A percentile compares a stretch with the other conserved stretches of the same genome.
Conservation (phyloP, 1,140 invertebrate genomes). For the Sminthurides bifidus region DNA sequence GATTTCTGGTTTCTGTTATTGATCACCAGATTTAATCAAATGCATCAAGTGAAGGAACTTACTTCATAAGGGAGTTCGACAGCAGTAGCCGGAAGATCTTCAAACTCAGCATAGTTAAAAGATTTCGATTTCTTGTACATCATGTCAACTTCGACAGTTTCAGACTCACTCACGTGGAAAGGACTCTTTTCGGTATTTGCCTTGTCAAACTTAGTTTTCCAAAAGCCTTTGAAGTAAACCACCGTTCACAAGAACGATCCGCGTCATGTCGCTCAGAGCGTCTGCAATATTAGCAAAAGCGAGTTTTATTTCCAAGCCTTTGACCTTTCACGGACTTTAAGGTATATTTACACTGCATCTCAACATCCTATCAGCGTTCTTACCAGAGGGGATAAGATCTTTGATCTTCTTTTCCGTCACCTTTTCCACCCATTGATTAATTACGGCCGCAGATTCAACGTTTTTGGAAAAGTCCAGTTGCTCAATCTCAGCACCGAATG, state of each 20-base stretch:
- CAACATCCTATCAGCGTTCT: slow-evolving; percentile 1
- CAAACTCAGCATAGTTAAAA: slow-evolving; percentile 53
- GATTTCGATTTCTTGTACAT: slow-evolving; percentile 52
- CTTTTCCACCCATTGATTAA: slow-evolving; percentile 60
- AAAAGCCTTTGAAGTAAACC: slow-evolving; percentile 68
- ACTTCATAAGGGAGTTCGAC: slow-evolving; percentile 35
- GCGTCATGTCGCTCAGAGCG: slow-evolving; percentile 19
- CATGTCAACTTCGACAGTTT: slow-evolving; percentile 44
- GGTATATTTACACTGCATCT: too few relatives aligned
- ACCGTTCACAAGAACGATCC: slow-evolving; percentile 59
- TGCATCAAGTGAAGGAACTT: neutral
- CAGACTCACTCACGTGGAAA: slow-evolving; percentile 44
- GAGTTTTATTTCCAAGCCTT: neutral
- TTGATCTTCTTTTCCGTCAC: slow-evolving; percentile 61
- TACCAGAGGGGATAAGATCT: slow-evolving; percentile 46
- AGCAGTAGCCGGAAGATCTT: slow-evolving; percentile 53
- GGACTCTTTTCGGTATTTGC: slow-evolving; percentile 41
- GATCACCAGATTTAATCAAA: neutral
- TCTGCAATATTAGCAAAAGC: neutral
- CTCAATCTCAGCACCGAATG: slow-evolving; percentile 44
- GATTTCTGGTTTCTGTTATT: too few relatives aligned
- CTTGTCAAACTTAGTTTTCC: slow-evolving; percentile 53
- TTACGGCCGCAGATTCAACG: slow-evolving; percentile 40
- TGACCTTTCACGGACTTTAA: neutral
- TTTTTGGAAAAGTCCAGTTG: slow-evolving; percentile 42